These are phyloP conservation scores for Syngnathus rostellatus DNA, from an alignment of 2,797 vertebrate genomes.

Conservation along the genomic window DNA sequence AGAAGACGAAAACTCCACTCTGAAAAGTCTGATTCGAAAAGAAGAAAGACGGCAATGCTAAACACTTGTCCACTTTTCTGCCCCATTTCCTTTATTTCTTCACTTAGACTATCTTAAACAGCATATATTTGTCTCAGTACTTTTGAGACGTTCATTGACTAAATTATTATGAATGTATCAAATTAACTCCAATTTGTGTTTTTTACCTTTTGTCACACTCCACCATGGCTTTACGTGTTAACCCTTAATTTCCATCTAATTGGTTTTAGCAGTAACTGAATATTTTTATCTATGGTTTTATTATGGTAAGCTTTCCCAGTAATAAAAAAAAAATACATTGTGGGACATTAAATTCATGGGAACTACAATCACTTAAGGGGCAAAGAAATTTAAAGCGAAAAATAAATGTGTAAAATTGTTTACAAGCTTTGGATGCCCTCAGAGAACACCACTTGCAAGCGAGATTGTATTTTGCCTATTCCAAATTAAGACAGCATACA, in stretches of 20 bases:
- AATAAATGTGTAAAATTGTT: background rate
- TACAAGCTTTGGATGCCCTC: background rate
- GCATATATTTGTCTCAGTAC: background rate
- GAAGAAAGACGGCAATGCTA: background rate
- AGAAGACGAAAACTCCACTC: background rate
- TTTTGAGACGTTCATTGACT: background rate
- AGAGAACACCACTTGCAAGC: background rate
- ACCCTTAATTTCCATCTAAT: no score
- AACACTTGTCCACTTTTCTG: background rate
- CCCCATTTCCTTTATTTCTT: background rate
- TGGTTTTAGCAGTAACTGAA: no score
- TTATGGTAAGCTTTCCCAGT: no score
- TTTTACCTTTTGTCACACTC: no score
- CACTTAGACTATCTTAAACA: background rate
- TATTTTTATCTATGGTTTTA: no score
- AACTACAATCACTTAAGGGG: background rate
- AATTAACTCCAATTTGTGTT: no score
- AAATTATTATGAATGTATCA: no score
- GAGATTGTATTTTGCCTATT: background rate
- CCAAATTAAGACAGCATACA: background rate
- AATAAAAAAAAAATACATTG: background rate
- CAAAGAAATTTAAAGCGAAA: background rate
- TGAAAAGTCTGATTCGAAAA: background rate
- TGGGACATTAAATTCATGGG: background rate
- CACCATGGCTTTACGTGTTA: no score